Conservation (phyloP, 1,140 invertebrate species). For the Drosophila pandora region DNA sequence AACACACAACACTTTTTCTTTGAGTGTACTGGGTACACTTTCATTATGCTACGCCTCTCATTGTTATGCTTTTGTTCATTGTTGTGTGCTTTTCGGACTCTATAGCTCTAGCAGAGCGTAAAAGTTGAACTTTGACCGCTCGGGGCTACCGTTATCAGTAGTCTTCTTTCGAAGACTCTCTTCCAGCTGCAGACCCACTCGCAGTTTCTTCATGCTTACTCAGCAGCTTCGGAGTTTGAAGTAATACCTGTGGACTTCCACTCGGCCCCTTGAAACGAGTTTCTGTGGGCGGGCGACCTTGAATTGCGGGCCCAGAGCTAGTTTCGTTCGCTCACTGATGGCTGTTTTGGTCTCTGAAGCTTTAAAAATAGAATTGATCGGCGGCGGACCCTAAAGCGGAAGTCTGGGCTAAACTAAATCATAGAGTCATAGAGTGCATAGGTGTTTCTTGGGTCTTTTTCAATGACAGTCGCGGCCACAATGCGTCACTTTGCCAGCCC, state of each 20-base stretch:
- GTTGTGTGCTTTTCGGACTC: conserved; percentile 3
- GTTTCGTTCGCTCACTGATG: conserved; percentile 25
- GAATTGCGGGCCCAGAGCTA: conserved; percentile 44
- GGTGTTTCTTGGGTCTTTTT: not conserved
- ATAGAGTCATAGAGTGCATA: not conserved
- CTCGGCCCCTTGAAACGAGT: conserved; percentile 48
- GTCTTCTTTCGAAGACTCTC: not conserved
- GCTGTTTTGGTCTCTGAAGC: conserved; percentile 36
- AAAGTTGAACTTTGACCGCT: conserved; percentile 37
- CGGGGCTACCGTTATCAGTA: conserved; percentile 25
- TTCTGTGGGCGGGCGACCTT: conserved; percentile 61
- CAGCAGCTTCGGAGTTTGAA: conserved; percentile 29
- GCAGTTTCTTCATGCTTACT: conserved; percentile 23
- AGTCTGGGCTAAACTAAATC: conserved; percentile 1
- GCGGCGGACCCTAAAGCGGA: conserved; percentile 20
- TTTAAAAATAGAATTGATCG: conserved; percentile 40
- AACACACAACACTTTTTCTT: not conserved
- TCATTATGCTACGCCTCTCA: conserved; percentile 1
- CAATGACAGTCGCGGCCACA: not conserved
- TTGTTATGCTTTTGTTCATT: conserved; percentile 21
- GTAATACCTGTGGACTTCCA: conserved; percentile 1
- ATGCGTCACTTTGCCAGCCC: conserved; percentile 44
- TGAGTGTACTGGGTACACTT: not conserved
- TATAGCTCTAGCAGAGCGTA: conserved; percentile 12
- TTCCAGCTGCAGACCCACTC: conserved; percentile 16